Conservation (phyloP, 2,797 vertebrate genomes). For the Enteromius radiatus region DNA sequence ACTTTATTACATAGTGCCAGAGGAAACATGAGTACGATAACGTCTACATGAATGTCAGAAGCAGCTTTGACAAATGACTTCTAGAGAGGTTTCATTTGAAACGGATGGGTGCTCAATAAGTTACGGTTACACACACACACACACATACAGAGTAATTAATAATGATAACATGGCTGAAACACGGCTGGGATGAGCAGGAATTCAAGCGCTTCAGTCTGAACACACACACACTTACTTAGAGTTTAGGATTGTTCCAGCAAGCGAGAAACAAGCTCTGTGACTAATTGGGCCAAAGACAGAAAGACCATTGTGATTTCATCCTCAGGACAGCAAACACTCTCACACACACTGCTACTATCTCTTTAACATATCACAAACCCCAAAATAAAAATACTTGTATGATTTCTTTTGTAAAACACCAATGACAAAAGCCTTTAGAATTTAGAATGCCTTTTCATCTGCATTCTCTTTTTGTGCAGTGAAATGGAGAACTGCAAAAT, state of each 20-base stretch:
- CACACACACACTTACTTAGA: constrained; percentile 19
- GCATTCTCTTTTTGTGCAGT: neutral
- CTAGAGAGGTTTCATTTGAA: constrained; percentile 12
- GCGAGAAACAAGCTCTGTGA: constrained; percentile 40
- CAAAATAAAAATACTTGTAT: neutral
- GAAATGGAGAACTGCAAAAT: neutral
- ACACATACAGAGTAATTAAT: constrained; percentile 1
- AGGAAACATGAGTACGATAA: neutral
- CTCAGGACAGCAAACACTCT: constrained; percentile 41
- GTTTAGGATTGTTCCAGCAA: constrained; percentile 24
- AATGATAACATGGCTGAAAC: neutral
- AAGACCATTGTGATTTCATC: constrained; percentile 48
- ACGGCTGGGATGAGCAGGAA: neutral
- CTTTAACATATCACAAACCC: neutral
- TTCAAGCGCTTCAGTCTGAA: neutral
- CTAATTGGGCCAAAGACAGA: constrained; percentile 56
- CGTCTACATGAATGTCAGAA: constrained; percentile 49
- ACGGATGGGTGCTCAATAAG: neutral
- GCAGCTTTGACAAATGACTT: constrained; percentile 33
- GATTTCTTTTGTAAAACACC: neutral
- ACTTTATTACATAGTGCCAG: constrained; percentile 8
- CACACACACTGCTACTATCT: constrained; percentile 4
- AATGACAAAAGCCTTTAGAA: neutral
- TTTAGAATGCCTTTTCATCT: neutral
- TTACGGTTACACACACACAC: constrained; percentile 22